Evolutionary conservation across 2,113 vertebrate species (phyloP).

Genomic region (Romanogobio albipinnatus): DNA sequence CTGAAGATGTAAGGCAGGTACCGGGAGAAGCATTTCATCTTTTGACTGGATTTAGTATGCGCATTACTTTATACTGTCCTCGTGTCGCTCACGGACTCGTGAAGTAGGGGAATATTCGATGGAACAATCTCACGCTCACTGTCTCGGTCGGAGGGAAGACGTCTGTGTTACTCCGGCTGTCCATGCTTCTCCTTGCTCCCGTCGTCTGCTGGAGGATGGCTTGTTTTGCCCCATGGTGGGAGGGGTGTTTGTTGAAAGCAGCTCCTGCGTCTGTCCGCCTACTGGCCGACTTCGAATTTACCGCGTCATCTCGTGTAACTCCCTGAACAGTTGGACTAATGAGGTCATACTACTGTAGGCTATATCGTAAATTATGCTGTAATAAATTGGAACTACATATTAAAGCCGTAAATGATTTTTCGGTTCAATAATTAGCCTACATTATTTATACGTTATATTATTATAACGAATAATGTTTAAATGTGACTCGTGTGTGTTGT

Average conservation of each 20-base stretch:
- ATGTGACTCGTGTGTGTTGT: no score
- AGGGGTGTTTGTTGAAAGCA: constrained; percentile 2
- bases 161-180: constrained; percentile 3
- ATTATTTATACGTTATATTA: no score
- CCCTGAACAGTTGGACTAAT: background rate
- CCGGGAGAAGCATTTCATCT: constrained; percentile 89
- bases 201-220: constrained; percentile 7
- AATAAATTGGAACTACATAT: background rate
- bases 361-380: background rate
- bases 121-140: constrained; percentile 60
- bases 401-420: background rate
- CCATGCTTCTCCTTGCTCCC: background rate
- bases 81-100: constrained; percentile 45
- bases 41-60: constrained; percentile 58
- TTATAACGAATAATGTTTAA: background rate
- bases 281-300: constrained; percentile 27
- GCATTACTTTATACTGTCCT: constrained; percentile 48
- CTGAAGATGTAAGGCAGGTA: constrained; percentile 86
- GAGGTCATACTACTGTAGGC: background rate
- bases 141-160: constrained; percentile 58
- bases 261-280: constrained; percentile 32
- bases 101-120: constrained; percentile 36
- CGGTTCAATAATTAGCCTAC: background rate
- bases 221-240: constrained; percentile 15
- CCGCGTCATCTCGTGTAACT: background rate